Evolutionary conservation across 2,113 vertebrate species (phyloP).

Genomic region (Myotis yumanensis): DNA sequence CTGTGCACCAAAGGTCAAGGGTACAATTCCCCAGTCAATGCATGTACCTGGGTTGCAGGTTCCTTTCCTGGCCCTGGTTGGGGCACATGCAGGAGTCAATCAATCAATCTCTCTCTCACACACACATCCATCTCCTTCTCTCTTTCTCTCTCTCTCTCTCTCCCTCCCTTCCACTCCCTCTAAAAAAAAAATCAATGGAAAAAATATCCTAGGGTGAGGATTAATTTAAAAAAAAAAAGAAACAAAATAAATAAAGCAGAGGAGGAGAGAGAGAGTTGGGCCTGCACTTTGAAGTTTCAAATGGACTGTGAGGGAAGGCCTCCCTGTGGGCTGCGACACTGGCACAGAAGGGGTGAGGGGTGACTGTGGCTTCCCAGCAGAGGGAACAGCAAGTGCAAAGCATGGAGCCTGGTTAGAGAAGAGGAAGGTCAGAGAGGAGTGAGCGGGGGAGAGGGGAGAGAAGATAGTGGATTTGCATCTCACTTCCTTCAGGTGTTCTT

Average conservation of each 20-base stretch:
- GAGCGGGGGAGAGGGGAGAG: neutral
- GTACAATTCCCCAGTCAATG: too few species aligned
- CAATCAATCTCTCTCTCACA: neutral
- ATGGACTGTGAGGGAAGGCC: neutral
- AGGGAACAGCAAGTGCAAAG: neutral
- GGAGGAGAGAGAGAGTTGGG: neutral
- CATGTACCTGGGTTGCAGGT: neutral
- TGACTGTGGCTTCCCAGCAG: neutral
- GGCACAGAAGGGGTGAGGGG: neutral
- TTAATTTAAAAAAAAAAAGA: too few species aligned
- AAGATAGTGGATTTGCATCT: neutral
- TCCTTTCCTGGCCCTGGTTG: neutral
- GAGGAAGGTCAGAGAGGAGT: neutral
- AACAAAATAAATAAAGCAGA: neutral
- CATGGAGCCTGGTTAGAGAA: neutral
- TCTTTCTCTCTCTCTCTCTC: too few species aligned
- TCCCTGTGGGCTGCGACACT: neutral
- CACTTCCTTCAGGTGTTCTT: neutral
- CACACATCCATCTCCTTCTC: too few species aligned
- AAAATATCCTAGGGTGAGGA: neutral
- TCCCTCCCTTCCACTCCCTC: neutral
- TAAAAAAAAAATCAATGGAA: neutral
- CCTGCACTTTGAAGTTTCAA: neutral
- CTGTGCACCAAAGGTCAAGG: too few species aligned
- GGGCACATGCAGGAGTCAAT: neutral